Evolutionary conservation across 2,888 invertebrate species (phyloP).

Genomic region (Scaptomyza caliginosa): DNA sequence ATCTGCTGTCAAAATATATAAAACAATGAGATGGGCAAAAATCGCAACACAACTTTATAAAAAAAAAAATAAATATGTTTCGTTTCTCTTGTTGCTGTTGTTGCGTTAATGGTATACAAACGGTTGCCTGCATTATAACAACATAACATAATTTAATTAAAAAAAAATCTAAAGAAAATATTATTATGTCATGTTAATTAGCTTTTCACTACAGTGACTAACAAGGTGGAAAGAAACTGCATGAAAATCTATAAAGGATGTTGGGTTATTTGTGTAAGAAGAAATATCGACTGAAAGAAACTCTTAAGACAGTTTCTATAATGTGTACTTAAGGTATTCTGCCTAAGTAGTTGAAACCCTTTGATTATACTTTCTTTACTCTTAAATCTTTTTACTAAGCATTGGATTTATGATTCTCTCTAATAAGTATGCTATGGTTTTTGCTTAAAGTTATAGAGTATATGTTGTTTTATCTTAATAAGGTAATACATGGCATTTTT

Average conservation of each 20-base stretch:
- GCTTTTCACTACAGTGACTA: neutral
- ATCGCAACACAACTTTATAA: constrained; percentile 26
- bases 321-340: too few species aligned
- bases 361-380: too few species aligned
- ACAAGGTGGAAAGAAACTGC: too few species aligned
- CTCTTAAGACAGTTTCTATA: neutral
- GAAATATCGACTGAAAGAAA: neutral
- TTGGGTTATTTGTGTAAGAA: neutral
- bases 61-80: constrained; percentile 14
- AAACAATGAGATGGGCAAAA: constrained; percentile 26
- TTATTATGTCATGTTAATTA: neutral
- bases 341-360: too few species aligned
- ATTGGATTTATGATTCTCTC: too few species aligned
- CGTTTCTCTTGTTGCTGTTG: neutral
- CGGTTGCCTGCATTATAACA: neutral
- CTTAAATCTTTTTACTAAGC: too few species aligned
- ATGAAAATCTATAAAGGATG: too few species aligned
- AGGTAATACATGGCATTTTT: neutral
- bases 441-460: neutral
- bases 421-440: neutral
- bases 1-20: constrained; percentile 31
- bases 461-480: neutral
- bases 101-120: neutral
- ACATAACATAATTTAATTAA: neutral
- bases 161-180: neutral